These are phyloP conservation scores for Urosaurus nigricauda DNA, from an alignment of 2,797 vertebrate genomes.

Conservation along the genomic window DNA sequence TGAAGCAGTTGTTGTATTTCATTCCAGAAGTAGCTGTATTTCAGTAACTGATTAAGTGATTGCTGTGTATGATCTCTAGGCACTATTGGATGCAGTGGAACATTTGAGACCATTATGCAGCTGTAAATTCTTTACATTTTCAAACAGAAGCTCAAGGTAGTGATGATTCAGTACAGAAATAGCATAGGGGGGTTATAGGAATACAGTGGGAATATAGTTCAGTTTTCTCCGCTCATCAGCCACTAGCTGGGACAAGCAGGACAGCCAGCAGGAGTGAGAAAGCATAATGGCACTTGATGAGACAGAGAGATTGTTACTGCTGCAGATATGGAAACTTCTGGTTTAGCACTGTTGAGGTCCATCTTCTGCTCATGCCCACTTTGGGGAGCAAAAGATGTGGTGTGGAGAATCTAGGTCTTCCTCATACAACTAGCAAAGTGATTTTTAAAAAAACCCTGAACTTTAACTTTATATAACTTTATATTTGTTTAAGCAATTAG, in stretches of 20 bases:
- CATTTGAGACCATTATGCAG: slow-evolving; percentile 34
- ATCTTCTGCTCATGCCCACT: neutral
- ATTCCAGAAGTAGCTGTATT: slow-evolving; percentile 71
- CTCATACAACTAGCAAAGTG: neutral
- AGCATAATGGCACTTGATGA: neutral
- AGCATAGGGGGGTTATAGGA: neutral
- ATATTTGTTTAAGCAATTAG: neutral
- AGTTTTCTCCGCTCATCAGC: too few species aligned
- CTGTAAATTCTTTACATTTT: slow-evolving; percentile 42
- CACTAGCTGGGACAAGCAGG: neutral
- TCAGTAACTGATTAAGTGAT: slow-evolving; percentile 67
- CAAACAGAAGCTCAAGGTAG: slow-evolving; percentile 47
- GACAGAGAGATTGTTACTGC: neutral
- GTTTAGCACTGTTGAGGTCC: neutral
- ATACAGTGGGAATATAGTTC: neutral
- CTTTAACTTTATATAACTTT: too few species aligned
- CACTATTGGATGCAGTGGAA: slow-evolving; percentile 57
- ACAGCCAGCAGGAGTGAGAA: neutral
- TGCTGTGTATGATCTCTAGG: slow-evolving; percentile 48
- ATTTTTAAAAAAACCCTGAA: neutral
- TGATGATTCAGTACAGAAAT: slow-evolving; percentile 37
- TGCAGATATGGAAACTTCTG: neutral
- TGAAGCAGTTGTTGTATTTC: slow-evolving; percentile 76
- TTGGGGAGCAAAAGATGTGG: neutral
- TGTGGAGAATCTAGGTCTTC: neutral